Evolutionary conservation across 2,113 vertebrate species (phyloP).

Genomic region (Mungos mungo): DNA sequence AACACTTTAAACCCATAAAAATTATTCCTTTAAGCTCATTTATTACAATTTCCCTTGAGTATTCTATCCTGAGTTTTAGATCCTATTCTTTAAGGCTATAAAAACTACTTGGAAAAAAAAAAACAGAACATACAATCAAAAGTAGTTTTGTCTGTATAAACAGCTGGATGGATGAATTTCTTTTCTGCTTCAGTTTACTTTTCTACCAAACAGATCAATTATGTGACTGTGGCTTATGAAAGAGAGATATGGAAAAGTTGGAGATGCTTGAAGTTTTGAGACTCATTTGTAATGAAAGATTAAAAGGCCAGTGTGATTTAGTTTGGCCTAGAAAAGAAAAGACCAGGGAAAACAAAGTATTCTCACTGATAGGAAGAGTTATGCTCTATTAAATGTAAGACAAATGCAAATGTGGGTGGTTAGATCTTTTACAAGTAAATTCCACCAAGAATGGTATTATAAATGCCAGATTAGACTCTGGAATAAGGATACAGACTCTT

Average conservation of each 20-base stretch:
- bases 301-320: constrained; percentile 43
- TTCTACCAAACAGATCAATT: constrained; percentile 46
- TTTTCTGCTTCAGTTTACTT: constrained; percentile 43
- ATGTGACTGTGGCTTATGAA: constrained; percentile 11
- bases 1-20: constrained; percentile 37
- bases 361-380: neutral
- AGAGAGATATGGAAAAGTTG: neutral
- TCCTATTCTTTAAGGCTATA: constrained; percentile 24
- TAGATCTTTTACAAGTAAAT: constrained; percentile 11
- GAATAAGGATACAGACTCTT: neutral
- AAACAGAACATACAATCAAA: neutral
- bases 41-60: constrained; percentile 26
- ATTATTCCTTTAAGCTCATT: constrained; percentile 19
- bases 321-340: neutral
- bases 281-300: constrained; percentile 48
- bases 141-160: constrained; percentile 33
- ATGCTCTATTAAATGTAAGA: neutral
- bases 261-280: constrained; percentile 30
- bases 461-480: neutral
- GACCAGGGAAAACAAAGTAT: neutral
- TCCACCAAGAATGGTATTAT: neutral
- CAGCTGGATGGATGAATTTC: constrained; percentile 7
- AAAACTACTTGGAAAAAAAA: neutral
- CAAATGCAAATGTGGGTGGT: neutral
- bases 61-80: neutral